Base-by-base conservation (phyloP, 2,113 vertebrate genomes). In the Recurvirostra avosetta region DNA sequence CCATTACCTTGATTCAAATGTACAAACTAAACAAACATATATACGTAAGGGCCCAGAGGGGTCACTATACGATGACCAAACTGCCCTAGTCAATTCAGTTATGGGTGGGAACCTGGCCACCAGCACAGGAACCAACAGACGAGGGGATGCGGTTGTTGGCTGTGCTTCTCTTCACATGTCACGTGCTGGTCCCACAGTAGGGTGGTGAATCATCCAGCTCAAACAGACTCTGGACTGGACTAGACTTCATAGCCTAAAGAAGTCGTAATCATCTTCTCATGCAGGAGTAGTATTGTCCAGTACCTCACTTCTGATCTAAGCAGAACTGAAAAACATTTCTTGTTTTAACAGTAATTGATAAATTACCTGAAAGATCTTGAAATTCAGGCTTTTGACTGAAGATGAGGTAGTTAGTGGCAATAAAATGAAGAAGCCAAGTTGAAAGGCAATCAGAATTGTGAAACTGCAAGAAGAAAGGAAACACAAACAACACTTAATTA, bases 361-460 rank as follows among this genome's bases (percentile, higher is more conserved):
- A 55, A 67, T 98, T 98, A 99, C 99, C 99, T 98, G 99, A 99
- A 94, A 99, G 99, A 78, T 99, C 99, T 97, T 99, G 98, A 98
- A 99, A 99, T 95, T 99, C 99, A 3, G 99, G 98, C 97, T 99
- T 99, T 93, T 99, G 99, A 82, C 99, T 99, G 98, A 99, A 99
- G 98, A 99, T 99, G 98, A 99, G 98, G 98, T 99, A 99, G 98
- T 99, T 99, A 89, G 99, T 99, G 96, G 99, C 99, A 61, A 99
- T 99, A 96, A 99, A 99, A 98, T 99, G 99, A 83, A 99, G 99
- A 32, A 99, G 98, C 99, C 99, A 99, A 25, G 98, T 98, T 27
- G 99, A 99, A 86, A 99, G 98, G 96, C 99, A 99, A 86, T 99
- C 99, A 49, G 99, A 99, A 59, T 99, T 99, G 98, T 99, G 99